Percentiles rank a stretch among this genome's conserved stretches.
These are phyloP conservation scores for Pseudopodoces humilis DNA, from an alignment of 2,113 vertebrate genomes.

Conservation along the genomic window DNA sequence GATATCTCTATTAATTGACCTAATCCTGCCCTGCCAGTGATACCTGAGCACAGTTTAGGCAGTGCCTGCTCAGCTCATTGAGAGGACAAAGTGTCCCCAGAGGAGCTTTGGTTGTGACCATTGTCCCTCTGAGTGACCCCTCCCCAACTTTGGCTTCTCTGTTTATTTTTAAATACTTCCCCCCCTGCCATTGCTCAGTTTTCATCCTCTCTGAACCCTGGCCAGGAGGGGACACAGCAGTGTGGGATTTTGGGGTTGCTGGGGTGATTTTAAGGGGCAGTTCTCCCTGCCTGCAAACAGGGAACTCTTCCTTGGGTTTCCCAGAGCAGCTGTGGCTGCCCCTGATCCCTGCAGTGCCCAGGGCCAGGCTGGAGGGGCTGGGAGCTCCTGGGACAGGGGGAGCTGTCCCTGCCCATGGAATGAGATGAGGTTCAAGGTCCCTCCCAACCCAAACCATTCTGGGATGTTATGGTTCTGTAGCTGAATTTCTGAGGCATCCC, in stretches of 20 bases:
- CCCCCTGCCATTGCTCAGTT: neutral
- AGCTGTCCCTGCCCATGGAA: neutral
- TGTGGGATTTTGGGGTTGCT: neutral
- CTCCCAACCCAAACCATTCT: neutral
- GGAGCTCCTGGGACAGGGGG: fast-evolving
- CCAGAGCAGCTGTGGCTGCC: neutral
- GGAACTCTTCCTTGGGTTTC: neutral
- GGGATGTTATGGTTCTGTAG: neutral
- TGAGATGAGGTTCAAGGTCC: neutral
- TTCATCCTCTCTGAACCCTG: neutral
- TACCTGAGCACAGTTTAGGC: neutral
- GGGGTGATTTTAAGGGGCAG: neutral
- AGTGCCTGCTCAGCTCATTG: neutral
- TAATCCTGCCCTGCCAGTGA: neutral
- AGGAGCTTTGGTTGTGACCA: neutral
- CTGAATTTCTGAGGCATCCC: neutral
- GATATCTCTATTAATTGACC: neutral
- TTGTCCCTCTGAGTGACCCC: neutral
- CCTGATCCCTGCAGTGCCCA: neutral
- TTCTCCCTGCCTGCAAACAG: neutral
- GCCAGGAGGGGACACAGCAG: neutral
- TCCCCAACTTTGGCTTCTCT: neutral
- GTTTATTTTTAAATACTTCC: neutral
- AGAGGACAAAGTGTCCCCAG: neutral
- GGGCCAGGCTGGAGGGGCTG: neutral